Base-by-base conservation (phyloP, 1,140 invertebrate species). In the Hypsibius dujardini region DNA sequence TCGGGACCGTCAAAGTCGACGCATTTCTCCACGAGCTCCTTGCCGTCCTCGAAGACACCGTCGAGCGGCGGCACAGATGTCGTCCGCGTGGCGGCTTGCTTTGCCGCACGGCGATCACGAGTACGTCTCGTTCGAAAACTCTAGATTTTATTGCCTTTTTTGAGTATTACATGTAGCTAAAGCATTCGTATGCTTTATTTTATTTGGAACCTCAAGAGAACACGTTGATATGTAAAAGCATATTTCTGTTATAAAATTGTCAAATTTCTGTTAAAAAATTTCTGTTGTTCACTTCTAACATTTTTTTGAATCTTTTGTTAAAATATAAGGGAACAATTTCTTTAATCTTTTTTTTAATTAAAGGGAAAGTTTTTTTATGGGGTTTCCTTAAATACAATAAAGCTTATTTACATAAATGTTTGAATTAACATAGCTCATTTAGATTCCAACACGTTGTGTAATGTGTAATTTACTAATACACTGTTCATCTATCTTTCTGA, bases 51-150 rank as follows among this genome's bases (percentile, higher is more conserved):
- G n/a, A 56, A 7, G 50, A 56, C 7, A 56, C 12, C 3, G 12
- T 42, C 62, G 42, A 56, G n/a, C 50, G 50, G 7, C n/a, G n/a
- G n/a, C 50, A 56, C 7, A 7, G 50, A 56, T n/a, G 7, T 76
- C 3, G 79, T 89, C 62, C 83, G 86, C 76, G 86, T 92, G 1
- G 88, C 87, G 71, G 86, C 88, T 45, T 84, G 84, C 72, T 92
- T 91, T 78, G 87, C 87, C 46, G 83, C 86, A 46, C 84, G 88
- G 1, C 80, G 89, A 70, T 86, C 87, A 1, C 62, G 62, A 45
- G 62, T 67, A 45, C 12, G 62, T 67, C 3, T 3, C n/a, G n/a
- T n/a, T 7, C 7, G 7, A 56, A 56, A 12, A n/a, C n/a, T 56
- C 50, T 56, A 56, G 7, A 56, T n/a, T 56, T 7, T 56, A 56